Conservation (phyloP, 2,797 vertebrate genomes). For the Crotalus adamanteus region DNA sequence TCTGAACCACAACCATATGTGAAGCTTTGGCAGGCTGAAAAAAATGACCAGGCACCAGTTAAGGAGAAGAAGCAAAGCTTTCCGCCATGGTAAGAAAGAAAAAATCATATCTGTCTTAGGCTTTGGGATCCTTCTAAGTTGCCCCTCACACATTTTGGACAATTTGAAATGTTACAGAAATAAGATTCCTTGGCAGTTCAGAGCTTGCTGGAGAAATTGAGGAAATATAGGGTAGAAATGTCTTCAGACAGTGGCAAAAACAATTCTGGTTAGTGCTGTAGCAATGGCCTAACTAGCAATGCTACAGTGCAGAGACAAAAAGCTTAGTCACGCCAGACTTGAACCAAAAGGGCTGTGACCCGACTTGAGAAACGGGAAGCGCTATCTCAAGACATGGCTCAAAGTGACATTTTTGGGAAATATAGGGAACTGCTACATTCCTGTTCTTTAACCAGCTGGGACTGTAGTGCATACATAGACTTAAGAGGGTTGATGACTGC, state of each 20-base stretch:
- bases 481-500: not conserved
- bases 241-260: not conserved
- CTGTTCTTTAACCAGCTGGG: not conserved
- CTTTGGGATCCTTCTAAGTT: not conserved
- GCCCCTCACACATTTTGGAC: not conserved
- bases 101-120: not conserved
- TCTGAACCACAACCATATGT: not conserved
- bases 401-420: not conserved
- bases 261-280: not conserved
- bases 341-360: not conserved
- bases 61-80: not conserved
- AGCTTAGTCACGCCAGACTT: not conserved
- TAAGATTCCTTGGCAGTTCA: not conserved
- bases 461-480: not conserved
- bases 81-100: not conserved
- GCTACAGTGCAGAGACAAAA: not conserved
- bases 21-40: not conserved
- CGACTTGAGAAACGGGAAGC: not conserved
- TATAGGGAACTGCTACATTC: not conserved
- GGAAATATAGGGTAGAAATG: not conserved
- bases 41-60: not conserved
- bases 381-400: not conserved
- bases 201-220: not conserved
- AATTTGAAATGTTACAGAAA: not conserved
- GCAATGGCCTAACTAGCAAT: not conserved